Conservation (phyloP, 2,797 vertebrate species). For the Peromyscus attwateri region DNA sequence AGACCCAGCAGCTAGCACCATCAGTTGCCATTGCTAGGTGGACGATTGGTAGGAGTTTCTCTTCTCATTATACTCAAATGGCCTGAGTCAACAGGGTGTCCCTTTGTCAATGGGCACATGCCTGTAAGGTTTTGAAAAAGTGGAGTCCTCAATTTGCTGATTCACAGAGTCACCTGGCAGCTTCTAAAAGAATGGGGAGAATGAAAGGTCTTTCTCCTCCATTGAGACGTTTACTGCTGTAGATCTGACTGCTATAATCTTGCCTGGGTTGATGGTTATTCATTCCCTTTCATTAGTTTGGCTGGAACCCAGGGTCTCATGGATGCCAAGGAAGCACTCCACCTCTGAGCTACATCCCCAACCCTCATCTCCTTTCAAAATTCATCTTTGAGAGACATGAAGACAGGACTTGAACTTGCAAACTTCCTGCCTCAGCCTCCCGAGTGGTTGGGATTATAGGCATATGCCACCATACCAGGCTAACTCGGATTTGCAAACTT, state of each 20-base stretch:
- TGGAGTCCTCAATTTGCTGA: neutral
- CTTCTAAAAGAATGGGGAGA: neutral
- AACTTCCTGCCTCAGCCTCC: neutral
- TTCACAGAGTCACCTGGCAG: neutral
- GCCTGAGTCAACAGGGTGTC: neutral
- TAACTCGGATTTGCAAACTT: neutral
- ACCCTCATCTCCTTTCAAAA: neutral
- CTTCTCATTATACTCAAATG: neutral
- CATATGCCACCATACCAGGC: too few relatives aligned
- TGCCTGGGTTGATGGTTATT: neutral
- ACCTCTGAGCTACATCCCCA: neutral
- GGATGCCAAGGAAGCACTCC: too few relatives aligned
- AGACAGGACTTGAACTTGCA: neutral
- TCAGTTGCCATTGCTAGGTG: fast-evolving
- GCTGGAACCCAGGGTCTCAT: neutral
- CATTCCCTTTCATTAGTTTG: neutral
- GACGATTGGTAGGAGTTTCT: neutral
- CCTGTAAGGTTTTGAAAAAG: neutral
- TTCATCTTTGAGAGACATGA: neutral
- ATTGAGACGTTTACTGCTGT: neutral
- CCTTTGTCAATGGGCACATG: neutral
- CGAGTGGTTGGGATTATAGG: neutral
- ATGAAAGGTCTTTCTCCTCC: neutral
- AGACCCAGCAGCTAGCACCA: neutral
- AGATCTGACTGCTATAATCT: neutral